Conservation (phyloP, 2,797 vertebrate species). For the Astyanax mexicanus region DNA sequence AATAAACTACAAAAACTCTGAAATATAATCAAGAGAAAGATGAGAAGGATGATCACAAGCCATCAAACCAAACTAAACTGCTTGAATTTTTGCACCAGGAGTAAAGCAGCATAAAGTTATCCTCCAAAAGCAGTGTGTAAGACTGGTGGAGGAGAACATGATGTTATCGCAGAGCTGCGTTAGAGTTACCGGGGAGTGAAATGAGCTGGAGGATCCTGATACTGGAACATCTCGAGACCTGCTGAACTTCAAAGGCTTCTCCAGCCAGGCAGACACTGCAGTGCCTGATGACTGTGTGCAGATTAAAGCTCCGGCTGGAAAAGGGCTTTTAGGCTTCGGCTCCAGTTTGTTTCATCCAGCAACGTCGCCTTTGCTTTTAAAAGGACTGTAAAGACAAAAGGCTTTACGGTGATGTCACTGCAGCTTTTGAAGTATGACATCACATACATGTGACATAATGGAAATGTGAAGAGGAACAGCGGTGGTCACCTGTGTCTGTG, state of each 20-base stretch:
- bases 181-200: neutral
- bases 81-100: too few species aligned
- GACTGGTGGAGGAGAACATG: too few species aligned
- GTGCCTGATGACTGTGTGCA: slow-evolving; percentile 15
- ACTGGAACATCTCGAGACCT: neutral
- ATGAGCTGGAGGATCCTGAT: slow-evolving; percentile 1
- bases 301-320: slow-evolving; percentile 25
- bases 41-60: too few species aligned
- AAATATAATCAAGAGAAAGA: too few species aligned
- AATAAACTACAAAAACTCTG: too few species aligned
- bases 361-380: neutral
- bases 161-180: neutral
- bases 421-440: neutral
- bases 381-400: neutral
- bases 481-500: too few species aligned
- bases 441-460: neutral
- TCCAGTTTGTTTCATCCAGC: neutral
- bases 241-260: slow-evolving; percentile 5
- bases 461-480: neutral
- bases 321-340: slow-evolving; percentile 16
- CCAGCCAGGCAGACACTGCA: slow-evolving; percentile 1
- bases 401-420: slow-evolving; percentile 5
- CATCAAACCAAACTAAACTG: too few species aligned
- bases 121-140: too few species aligned
- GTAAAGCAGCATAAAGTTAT: too few species aligned